phyloP scores from a whole-genome alignment of 2,888 invertebrate genomes.

The Myopa testacea region DNA sequence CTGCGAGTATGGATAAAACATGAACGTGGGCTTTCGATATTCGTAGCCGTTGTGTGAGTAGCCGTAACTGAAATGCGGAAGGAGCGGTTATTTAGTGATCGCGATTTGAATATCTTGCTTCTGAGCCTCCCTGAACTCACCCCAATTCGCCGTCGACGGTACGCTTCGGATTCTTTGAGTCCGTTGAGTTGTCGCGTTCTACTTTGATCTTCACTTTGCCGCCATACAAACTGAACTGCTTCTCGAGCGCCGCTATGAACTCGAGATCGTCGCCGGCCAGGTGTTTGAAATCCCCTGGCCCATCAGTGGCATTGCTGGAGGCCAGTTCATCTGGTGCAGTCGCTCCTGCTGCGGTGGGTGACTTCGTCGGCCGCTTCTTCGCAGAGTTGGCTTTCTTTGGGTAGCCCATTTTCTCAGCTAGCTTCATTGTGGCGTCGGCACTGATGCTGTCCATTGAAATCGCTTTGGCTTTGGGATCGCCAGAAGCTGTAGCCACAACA shows the following conservation, averaged over 20 bases:
- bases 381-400: constrained; percentile 64
- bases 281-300: constrained; percentile 58
- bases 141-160: constrained; percentile 81
- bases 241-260: constrained; percentile 67
- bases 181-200: constrained; percentile 62
- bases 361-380: constrained; percentile 61
- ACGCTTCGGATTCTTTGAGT: constrained; percentile 70
- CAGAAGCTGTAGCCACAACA: constrained; percentile 44
- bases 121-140: constrained; percentile 67
- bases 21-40: constrained; percentile 71
- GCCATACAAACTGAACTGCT: constrained; percentile 66
- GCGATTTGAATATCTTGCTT: background rate
- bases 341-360: constrained; percentile 47
- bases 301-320: constrained; percentile 21
- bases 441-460: constrained; percentile 26
- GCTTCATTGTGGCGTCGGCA: constrained; percentile 42
- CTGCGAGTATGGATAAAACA: constrained; percentile 79
- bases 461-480: constrained; percentile 37
- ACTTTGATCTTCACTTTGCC: constrained; percentile 67
- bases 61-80: constrained; percentile 59
- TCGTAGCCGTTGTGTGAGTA: constrained; percentile 63
- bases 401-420: constrained; percentile 52
- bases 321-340: background rate
- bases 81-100: background rate
- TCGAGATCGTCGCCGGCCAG: constrained; percentile 64